A percentile compares a stretch with the other conserved stretches of the same genome.
Conservation (phyloP, 2,888 invertebrate species). For the Noctuana brunneofusca region DNA sequence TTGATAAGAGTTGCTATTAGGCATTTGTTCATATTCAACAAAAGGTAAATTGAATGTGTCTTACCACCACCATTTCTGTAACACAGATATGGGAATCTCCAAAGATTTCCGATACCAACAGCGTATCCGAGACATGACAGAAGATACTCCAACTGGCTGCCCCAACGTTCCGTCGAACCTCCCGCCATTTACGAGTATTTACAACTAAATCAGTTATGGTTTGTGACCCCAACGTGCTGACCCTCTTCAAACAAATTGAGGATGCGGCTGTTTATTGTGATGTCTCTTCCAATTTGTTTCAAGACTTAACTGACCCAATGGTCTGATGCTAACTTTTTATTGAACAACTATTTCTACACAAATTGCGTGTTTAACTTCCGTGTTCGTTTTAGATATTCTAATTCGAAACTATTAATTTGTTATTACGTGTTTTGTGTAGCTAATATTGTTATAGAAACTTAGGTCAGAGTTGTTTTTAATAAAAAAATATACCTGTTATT, state of each 20-base stretch:
- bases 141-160: conserved; percentile 89
- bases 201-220: conserved; percentile 42
- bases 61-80: conserved; percentile 93
- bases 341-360: background rate
- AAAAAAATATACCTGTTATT: background rate
- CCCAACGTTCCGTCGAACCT: conserved; percentile 85
- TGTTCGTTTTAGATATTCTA: background rate
- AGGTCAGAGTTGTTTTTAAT: no score
- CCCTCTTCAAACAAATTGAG: conserved; percentile 50
- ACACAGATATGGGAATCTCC: conserved; percentile 93
- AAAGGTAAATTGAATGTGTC: conserved; percentile 41
- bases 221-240: conserved; percentile 41
- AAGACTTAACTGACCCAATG: conserved; percentile 7
- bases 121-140: conserved; percentile 92
- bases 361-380: background rate
- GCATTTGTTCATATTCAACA: background rate
- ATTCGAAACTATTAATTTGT: background rate
- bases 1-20: no score
- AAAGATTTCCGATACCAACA: conserved; percentile 93
- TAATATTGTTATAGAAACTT: no score
- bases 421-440: no score
- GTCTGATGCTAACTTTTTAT: background rate
- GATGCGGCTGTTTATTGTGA: conserved; percentile 46
- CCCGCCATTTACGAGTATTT: conserved; percentile 53
- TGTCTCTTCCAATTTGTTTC: conserved; percentile 11